Evolutionary conservation across 2,888 invertebrate species (phyloP).

Genomic region (Dicyrtomina minuta): DNA sequence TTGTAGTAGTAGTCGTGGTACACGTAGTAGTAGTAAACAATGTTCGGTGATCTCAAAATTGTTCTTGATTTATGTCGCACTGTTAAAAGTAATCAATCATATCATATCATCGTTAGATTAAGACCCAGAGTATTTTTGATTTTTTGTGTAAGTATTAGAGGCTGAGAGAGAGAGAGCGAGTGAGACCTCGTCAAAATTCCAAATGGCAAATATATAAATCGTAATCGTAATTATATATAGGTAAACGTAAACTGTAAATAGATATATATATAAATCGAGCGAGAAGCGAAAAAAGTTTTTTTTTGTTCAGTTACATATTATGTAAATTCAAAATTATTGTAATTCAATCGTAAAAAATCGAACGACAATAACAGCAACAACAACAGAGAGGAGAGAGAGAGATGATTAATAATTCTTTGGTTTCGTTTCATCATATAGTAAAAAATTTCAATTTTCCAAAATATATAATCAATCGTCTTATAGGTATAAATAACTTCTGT

Average conservation of each 20-base stretch:
- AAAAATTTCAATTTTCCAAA: no score
- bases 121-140: no score
- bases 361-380: background rate
- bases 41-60: constrained; percentile 36
- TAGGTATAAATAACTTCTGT: no score
- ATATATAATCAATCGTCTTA: no score
- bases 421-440: no score
- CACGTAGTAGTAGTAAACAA: background rate
- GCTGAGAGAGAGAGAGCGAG: no score
- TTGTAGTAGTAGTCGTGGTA: constrained; percentile 30
- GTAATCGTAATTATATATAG: background rate
- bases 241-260: background rate
- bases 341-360: background rate
- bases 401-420: no score
- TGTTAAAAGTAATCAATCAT: constrained; percentile 20
- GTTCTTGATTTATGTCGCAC: constrained; percentile 15
- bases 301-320: no score
- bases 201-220: background rate
- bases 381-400: no score
- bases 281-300: no score
- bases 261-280: background rate
- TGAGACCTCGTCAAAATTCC: no score
- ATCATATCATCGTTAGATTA: constrained; percentile 2
- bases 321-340: background rate
- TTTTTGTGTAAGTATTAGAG: no score